A percentile compares a stretch with the other conserved stretches of the same genome.
Evolutionary conservation across 2,797 vertebrate species (phyloP).

Genomic region (Percopsis omiscomaycus): DNA sequence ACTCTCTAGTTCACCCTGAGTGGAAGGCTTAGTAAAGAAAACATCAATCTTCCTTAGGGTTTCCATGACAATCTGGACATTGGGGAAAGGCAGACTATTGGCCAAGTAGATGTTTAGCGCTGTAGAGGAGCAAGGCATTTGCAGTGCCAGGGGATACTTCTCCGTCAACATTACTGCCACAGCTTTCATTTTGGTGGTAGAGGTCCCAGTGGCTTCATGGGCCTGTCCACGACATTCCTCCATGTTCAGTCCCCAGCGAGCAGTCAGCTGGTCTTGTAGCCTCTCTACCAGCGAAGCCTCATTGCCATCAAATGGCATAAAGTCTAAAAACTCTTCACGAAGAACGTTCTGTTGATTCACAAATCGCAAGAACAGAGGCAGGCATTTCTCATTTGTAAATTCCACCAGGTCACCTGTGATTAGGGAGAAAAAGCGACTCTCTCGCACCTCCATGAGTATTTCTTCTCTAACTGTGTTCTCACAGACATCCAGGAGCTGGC

Average conservation of each 20-base stretch:
- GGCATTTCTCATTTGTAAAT: slow-evolving; percentile 81
- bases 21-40: slow-evolving; percentile 79
- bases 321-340: slow-evolving; percentile 92
- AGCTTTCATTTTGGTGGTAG: slow-evolving; percentile 90
- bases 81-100: slow-evolving; percentile 85
- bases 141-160: slow-evolving; percentile 89
- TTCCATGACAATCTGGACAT: slow-evolving; percentile 85
- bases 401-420: slow-evolving; percentile 88
- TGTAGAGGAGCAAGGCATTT: slow-evolving; percentile 86
- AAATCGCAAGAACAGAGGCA: slow-evolving; percentile 89
- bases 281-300: slow-evolving; percentile 82
- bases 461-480: slow-evolving; percentile 90
- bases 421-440: slow-evolving; percentile 90
- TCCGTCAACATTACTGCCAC: slow-evolving; percentile 86
- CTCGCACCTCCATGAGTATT: slow-evolving; percentile 88
- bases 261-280: slow-evolving; percentile 84
- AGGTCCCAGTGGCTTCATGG: slow-evolving; percentile 86
- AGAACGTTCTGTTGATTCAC: slow-evolving; percentile 88
- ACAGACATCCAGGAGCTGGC: slow-evolving; percentile 89
- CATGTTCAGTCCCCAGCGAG: slow-evolving; percentile 94
- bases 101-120: slow-evolving; percentile 90
- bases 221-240: slow-evolving; percentile 94
- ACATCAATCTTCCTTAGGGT: slow-evolving; percentile 82
- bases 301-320: slow-evolving; percentile 82
- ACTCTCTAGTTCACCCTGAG: slow-evolving; percentile 81